phyloP scores from a whole-genome alignment of 2,888 invertebrate genomes.

The Eristalis arbustorum region DNA sequence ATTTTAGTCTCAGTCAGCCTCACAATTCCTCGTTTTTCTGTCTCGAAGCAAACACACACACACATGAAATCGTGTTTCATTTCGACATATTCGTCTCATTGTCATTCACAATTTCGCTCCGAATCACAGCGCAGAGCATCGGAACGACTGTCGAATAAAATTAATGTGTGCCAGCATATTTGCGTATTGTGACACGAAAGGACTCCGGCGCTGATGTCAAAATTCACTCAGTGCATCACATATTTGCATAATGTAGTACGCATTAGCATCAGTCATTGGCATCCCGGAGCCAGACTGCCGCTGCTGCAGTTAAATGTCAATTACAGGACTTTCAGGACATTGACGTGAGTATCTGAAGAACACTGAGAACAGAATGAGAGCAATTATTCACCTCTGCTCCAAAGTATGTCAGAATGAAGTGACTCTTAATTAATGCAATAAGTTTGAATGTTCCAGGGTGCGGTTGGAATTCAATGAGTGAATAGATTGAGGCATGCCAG shows the following conservation, averaged over 20 bases:
- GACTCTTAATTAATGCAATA: neutral
- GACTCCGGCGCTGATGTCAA: neutral
- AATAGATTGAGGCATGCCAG: neutral
- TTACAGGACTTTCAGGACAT: neutral
- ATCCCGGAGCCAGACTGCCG: neutral
- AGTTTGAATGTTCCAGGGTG: neutral
- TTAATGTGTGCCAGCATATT: neutral
- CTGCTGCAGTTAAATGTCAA: neutral
- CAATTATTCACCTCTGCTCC: neutral
- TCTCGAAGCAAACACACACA: neutral
- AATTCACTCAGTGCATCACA: neutral
- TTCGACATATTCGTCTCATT: neutral
- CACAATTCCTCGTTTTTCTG: neutral
- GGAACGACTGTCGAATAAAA: neutral
- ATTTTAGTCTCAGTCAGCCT: too few species aligned
- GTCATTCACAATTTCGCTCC: neutral
- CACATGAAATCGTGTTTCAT: neutral
- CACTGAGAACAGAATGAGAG: neutral
- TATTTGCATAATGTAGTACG: neutral
- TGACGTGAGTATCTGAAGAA: neutral
- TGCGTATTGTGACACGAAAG: neutral
- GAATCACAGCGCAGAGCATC: neutral
- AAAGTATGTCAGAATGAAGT: neutral
- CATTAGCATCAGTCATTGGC: neutral
- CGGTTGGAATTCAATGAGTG: neutral